Conservation (phyloP, 2,797 vertebrate species). For the Acipenser transmontanus region DNA sequence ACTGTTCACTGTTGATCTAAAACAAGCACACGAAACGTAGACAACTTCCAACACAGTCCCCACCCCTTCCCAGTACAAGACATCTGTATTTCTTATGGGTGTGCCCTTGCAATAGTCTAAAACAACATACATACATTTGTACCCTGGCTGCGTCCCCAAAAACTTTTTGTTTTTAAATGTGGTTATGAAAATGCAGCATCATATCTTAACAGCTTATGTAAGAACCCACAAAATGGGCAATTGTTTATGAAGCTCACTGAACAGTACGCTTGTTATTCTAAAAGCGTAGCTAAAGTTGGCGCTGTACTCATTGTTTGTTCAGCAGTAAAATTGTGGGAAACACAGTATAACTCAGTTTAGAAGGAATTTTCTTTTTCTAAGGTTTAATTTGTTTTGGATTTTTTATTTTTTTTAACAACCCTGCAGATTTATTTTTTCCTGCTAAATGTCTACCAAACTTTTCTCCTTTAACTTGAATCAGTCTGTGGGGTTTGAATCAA, state of each 20-base stretch:
- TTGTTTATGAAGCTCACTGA: not conserved
- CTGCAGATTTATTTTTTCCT: no score
- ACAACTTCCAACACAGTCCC: not conserved
- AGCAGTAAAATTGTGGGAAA: not conserved
- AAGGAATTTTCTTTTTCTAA: not conserved
- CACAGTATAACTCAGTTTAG: not conserved
- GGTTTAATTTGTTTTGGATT: not conserved
- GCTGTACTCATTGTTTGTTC: not conserved
- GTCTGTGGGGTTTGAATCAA: no score
- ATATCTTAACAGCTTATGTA: not conserved
- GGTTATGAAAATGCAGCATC: not conserved
- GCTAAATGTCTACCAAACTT: no score
- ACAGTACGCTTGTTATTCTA: not conserved
- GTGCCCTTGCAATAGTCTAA: not conserved
- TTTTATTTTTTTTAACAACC: not conserved
- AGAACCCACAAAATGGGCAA: constrained; percentile 1
- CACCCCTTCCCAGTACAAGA: not conserved
- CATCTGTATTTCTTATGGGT: not conserved
- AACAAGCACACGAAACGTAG: no score
- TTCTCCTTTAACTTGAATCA: no score
- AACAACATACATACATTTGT: not conserved
- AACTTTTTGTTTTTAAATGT: not conserved
- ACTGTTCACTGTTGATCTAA: no score
- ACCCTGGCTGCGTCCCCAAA: not conserved
- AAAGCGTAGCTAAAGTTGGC: not conserved